Percentiles rank a stretch among this genome's conserved stretches.
These are phyloP conservation scores for Heterotilapia buettikoferi DNA, from an alignment of 2,113 vertebrate genomes.

Conservation along the genomic window DNA sequence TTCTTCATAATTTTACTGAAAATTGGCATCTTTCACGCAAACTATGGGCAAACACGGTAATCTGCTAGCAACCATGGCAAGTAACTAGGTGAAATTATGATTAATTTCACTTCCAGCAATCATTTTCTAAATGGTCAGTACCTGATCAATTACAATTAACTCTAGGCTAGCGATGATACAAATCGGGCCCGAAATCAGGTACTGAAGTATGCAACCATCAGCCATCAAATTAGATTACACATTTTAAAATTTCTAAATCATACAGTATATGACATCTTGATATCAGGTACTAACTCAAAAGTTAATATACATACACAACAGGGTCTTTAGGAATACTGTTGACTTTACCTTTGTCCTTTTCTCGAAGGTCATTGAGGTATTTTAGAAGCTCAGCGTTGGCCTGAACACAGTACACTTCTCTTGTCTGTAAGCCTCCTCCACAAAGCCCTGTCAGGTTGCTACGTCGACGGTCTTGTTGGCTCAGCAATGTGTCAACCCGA, in stretches of 20 bases:
- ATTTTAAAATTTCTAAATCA: neutral
- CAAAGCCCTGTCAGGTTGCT: slow-evolving; percentile 89
- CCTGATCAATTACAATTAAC: neutral
- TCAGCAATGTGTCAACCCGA: slow-evolving; percentile 85
- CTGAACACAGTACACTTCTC: slow-evolving; percentile 88
- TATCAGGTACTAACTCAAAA: neutral
- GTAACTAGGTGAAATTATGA: neutral
- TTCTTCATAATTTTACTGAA: neutral
- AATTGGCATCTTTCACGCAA: neutral
- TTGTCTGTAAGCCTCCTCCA: slow-evolving; percentile 87
- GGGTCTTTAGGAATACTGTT: neutral
- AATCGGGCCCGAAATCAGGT: accelerated
- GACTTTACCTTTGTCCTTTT: slow-evolving; percentile 82
- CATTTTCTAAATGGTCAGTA: neutral
- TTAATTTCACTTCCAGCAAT: neutral
- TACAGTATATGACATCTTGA: neutral
- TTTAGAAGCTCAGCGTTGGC: slow-evolving; percentile 81
- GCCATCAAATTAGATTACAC: neutral
- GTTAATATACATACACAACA: neutral
- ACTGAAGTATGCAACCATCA: neutral
- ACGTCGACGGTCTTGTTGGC: slow-evolving; percentile 90
- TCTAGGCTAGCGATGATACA: neutral
- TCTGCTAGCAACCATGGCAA: neutral
- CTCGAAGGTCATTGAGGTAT: slow-evolving; percentile 73
- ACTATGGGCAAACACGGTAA: neutral